These are phyloP conservation scores for Reticulitermes speratus DNA, from an alignment of 1,140 invertebrate genomes.

Conservation along the genomic window DNA sequence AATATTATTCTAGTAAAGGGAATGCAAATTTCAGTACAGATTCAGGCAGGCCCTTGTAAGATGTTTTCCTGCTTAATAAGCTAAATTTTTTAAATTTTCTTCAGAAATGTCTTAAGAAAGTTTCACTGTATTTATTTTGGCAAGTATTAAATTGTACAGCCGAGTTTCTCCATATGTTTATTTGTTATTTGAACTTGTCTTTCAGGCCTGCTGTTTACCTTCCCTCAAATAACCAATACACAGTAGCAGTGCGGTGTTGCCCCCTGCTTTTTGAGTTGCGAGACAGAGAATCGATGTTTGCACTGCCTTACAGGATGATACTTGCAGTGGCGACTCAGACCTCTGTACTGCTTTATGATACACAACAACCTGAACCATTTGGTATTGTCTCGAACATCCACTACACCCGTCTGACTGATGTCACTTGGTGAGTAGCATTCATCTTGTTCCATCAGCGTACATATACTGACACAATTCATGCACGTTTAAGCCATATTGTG, in stretches of 20 bases:
- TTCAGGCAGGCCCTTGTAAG: no score
- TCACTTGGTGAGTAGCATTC: constrained; percentile 69
- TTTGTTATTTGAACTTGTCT: not conserved
- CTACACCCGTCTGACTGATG: constrained; percentile 88
- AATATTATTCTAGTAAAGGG: no score
- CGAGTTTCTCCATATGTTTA: not conserved
- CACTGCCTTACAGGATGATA: constrained; percentile 79
- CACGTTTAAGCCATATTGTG: no score
- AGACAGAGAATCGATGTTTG: constrained; percentile 57
- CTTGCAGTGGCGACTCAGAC: constrained; percentile 88
- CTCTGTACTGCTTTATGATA: constrained; percentile 87
- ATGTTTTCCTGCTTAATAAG: no score
- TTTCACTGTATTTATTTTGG: no score
- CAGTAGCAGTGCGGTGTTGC: constrained; percentile 79
- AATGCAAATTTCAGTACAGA: no score
- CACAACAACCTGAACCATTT: constrained; percentile 83
- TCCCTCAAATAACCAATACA: constrained; percentile 74
- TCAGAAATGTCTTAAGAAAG: no score
- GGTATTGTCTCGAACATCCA: constrained; percentile 88
- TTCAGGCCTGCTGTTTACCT: constrained; percentile 76
- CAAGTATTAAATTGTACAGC: not conserved
- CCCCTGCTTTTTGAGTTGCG: constrained; percentile 71
- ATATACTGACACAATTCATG: not conserved
- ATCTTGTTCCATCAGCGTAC: not conserved
- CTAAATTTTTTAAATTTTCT: no score